Evolutionary conservation across 2,113 vertebrate genomes (phyloP).

Genomic region (Laticauda laticaudata): DNA sequence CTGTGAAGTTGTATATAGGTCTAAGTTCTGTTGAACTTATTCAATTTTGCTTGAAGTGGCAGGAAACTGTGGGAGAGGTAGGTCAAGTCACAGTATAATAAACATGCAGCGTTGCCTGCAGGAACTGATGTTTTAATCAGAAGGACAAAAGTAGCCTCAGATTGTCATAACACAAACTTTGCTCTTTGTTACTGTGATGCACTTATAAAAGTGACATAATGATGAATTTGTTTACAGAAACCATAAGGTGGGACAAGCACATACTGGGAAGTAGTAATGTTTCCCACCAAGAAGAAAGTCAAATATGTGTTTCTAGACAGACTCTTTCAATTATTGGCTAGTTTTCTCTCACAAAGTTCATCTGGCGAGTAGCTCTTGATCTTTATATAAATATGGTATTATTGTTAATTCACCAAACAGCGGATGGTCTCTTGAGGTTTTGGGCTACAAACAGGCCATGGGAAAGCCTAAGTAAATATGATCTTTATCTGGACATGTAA

Average conservation of each 20-base stretch:
- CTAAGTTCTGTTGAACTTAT: not conserved
- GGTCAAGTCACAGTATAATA: not conserved
- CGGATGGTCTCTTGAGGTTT: not conserved
- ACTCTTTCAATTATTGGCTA: not conserved
- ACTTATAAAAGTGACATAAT: not conserved
- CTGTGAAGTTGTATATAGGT: no score
- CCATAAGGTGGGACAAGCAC: not conserved
- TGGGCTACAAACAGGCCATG: not conserved
- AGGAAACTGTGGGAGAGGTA: not conserved
- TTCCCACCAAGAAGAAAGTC: not conserved
- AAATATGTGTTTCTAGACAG: not conserved
- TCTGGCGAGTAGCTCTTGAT: not conserved
- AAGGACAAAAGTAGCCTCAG: not conserved
- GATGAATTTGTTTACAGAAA: not conserved
- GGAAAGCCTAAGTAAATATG: not conserved
- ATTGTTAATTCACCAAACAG: not conserved
- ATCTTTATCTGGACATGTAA: not conserved
- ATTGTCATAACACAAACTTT: not conserved
- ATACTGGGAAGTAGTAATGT: not conserved
- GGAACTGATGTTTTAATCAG: not conserved
- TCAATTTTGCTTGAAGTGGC: not conserved
- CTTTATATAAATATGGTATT: not conserved
- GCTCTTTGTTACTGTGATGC: not conserved
- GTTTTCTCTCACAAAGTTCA: not conserved
- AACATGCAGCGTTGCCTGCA: not conserved